Base-by-base conservation (phyloP, 2,113 vertebrate genomes). In the Nibea albiflora region DNA sequence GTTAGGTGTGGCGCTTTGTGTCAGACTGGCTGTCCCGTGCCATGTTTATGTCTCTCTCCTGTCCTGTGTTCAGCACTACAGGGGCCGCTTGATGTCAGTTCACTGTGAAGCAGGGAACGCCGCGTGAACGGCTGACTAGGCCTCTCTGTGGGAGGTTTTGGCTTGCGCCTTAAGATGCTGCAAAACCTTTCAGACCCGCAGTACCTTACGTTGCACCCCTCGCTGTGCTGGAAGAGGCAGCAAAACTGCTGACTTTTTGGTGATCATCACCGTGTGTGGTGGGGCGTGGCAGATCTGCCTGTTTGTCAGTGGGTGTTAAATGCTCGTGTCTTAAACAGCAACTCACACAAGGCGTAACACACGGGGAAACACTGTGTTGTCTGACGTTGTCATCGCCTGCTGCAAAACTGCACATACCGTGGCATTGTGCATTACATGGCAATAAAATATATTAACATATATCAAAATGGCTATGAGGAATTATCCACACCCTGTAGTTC, bases 131-230 rank as follows among this genome's bases (percentile, higher is more conserved):
- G 84, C 78, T 84, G 80, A 86, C 85, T 71, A 69, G 85, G 76
- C 61, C 82, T 81, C 82, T 78, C 85, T n/a, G 76, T 78, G 73
- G 82, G 87, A 81, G 46, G 73, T 63, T 63, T 56, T 77, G 58
- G 57, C 79, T 78, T 67, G 28, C 53, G 50, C 85, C 80, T 84
- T 73, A 80, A 87, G 83, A 80, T 71, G 75, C 62, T 79, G 70
- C 82, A 83, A 84, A 90, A 87, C 79, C 84, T 85, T 77, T 87
- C 80, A 90, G 70, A 80, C 85, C 78, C 58, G 50, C 62, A 83
- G 65, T 76, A 71, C 28, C 65, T 56, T 24, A 8, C 19, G 3
- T 19, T 53, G 20, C 47, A 22, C 77, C 54, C 2, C 72, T 64
- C 14, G 62, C 80, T 72, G 85, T 54, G 60, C 67, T 75, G 57